Base-by-base conservation (phyloP, 1,140 invertebrate genomes). In the Tetraneura akinire region DNA sequence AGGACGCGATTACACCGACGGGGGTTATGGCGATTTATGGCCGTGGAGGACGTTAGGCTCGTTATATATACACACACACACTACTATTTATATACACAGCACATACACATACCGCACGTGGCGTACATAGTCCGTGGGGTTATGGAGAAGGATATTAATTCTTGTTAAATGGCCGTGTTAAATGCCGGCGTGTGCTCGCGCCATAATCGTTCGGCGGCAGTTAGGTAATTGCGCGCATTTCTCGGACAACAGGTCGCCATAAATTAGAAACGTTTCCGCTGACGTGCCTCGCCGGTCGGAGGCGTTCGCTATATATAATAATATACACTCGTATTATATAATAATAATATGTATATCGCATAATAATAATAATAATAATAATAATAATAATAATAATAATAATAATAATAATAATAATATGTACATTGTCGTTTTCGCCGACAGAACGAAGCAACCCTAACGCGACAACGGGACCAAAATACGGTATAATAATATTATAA, bases 161-260 rank as follows among this genome's bases (percentile, higher is more conserved):
- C 74, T 78, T 78, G 74, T 78, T 78, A 78, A 78, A 78, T 78
- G 53, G 74, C 74, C 55, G 74, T 78, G 74, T 78, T 78, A 78
- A 78, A 78, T 45, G 74, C 74, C 55, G 53, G 37, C 51, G 74
- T 57, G 53, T 47, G 74, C 37, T 55, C 74, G 21, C 55, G 49
- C 29, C 29, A 29, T 74, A 78, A 78, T 78, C 74, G 74, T 62
- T 78, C 37, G 74, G 74, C 55, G 74, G 74, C 74, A n/a, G 55
- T 26, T 47, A 55, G 55, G 74, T 78, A 78, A 78, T 78, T 60
- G 74, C 74, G 23, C 74, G 53, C 74, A 57, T 78, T 78, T 78
- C 74, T 78, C 74, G 74, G 74, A 78, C 74, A 78, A 78, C 74
- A 78, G 74, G 74, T 78, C 74, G 74, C 74, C 74, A 78, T 78